Percentiles rank a stretch among this genome's conserved stretches.
Evolutionary conservation across 37 sponge, comb jelly and placozoan species (phyloP).

Genomic region (Halichondria panicea): DNA sequence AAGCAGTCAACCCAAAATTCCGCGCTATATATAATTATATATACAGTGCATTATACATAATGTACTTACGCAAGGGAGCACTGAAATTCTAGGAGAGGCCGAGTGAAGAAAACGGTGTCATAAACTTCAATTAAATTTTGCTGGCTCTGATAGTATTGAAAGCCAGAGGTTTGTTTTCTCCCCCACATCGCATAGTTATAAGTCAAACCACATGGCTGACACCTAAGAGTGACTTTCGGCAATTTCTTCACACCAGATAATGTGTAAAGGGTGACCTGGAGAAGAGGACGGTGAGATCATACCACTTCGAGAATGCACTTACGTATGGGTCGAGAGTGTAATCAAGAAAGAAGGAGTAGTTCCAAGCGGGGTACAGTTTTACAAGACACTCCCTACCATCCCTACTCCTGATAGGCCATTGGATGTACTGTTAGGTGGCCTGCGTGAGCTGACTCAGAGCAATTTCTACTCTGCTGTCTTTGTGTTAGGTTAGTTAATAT

Average conservation of each 20-base stretch:
- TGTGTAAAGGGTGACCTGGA: constrained; percentile 1
- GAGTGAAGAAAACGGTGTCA: constrained; percentile 4
- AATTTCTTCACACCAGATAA: neutral
- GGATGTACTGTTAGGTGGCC: neutral
- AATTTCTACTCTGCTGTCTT: neutral
- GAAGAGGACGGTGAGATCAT: neutral
- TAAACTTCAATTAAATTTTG: neutral
- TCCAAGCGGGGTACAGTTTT: neutral
- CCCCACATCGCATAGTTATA: constrained; percentile 14
- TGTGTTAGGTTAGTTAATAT: neutral
- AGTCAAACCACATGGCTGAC: neutral
- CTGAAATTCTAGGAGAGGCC: constrained; percentile 4
- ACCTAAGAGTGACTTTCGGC: neutral
- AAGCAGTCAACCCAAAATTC: no score
- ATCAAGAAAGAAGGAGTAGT: neutral
- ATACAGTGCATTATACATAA: no score
- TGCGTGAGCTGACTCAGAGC: neutral
- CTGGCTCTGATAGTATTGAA: neutral
- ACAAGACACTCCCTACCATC: neutral
- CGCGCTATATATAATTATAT: no score
- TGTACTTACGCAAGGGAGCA: constrained; percentile 25
- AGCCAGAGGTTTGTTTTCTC: neutral
- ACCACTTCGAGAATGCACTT: neutral
- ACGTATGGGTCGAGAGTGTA: neutral
- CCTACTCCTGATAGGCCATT: neutral